Conservation (phyloP, 2,888 invertebrate species). For the Mimas tiliae region DNA sequence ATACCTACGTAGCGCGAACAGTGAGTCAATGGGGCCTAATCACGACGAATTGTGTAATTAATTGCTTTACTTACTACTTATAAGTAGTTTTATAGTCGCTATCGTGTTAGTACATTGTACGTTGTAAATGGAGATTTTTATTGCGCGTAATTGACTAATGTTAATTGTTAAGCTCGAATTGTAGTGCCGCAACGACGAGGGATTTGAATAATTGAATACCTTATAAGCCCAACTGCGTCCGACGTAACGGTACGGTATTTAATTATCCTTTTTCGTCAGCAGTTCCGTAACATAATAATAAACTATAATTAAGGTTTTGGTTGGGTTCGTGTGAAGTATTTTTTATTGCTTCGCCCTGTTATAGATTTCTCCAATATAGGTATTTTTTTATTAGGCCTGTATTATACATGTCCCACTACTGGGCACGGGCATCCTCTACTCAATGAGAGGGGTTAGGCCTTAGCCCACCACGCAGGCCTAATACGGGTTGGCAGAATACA, state of each 20-base stretch:
- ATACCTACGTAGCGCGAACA: slow-evolving; percentile 23
- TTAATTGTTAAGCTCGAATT: background rate
- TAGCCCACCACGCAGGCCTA: too few species aligned
- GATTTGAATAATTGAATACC: background rate
- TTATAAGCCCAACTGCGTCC: background rate
- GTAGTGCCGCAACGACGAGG: background rate
- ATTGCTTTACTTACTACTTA: background rate
- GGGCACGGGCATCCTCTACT: too few species aligned
- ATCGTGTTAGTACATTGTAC: slow-evolving; percentile 19
- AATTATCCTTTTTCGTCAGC: background rate
- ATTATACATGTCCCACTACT: too few species aligned
- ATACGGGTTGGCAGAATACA: too few species aligned
- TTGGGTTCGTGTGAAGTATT: too few species aligned
- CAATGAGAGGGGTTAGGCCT: too few species aligned
- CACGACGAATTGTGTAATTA: slow-evolving; percentile 34
- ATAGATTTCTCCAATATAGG: too few species aligned
- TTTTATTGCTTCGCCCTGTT: too few species aligned
- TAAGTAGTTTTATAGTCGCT: background rate
- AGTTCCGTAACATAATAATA: background rate
- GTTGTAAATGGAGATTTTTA: slow-evolving; percentile 22
- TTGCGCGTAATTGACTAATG: slow-evolving; percentile 8
- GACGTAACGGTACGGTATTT: background rate
- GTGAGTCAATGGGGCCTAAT: slow-evolving; percentile 29
- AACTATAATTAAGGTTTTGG: background rate
- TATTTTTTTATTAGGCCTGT: too few species aligned